Base-by-base conservation (phyloP, 2,797 vertebrate genomes). In the Malacoraja senta region DNA sequence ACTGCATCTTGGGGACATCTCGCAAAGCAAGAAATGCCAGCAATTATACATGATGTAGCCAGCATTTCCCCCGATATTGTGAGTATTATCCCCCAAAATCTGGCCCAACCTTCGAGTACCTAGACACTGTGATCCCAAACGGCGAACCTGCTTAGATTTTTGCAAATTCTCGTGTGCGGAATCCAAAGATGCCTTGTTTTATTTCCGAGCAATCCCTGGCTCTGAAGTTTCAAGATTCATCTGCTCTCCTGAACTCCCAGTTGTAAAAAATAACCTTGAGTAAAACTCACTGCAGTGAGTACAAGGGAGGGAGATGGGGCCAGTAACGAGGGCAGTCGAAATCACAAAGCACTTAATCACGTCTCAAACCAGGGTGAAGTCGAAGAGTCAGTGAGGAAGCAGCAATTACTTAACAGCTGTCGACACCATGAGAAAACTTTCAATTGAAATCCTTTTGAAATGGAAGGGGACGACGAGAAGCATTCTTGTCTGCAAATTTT, bases 381-480 rank as follows among this genome's bases (percentile, higher is more conserved):
- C 61, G 35, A 88, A 88, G 65, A 65, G 21, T 35, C 7, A 19
- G 61, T 68, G 61, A 35, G 19, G 8, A 0, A 53, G 44, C 4
- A 88, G 68, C 2, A 88, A 88, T 68, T 35, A 68, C 84, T 88
- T 68, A 35, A 68, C 84, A 68, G 61, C 61, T 35, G 84, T n/a
- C n/a, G 10, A 88, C 84, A 68, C 84, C 65, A 84, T 65, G 84
- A 65, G 6, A 88, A 88, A 88, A 6, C 84, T 88, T 68, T 68
- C n/a, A 68, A 53, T 35, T 63, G 15, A 26, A 68, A 19, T 21
- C 0, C 21, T 65, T 68, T 88, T 63, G 17, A 61, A 65, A 65
- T 19, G 58, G 10, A 12, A 63, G 6, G 12, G 3, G 38, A 38
- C n/a, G 58, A 86, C 12, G 17, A 29, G 29, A 86, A 58, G 0